Evolutionary conservation across 2,113 vertebrate species (phyloP).

Genomic region (Bubalus kerabau): DNA sequence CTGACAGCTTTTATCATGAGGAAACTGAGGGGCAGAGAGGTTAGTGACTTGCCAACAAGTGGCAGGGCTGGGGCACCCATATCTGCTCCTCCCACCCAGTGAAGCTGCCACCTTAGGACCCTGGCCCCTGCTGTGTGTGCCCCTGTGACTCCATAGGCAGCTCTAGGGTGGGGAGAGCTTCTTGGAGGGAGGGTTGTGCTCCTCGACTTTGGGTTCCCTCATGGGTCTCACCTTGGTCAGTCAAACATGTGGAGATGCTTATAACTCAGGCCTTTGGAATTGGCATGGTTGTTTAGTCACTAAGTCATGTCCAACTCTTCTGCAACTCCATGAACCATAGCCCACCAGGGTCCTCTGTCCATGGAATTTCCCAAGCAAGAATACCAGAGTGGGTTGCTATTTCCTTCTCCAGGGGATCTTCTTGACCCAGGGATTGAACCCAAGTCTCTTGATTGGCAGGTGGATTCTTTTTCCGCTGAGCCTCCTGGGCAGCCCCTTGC

Average conservation of each 20-base stretch:
- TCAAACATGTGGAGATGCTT: background rate
- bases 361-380: background rate
- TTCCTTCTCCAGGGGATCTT: background rate
- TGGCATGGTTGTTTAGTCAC: background rate
- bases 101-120: background rate
- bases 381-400: background rate
- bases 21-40: background rate
- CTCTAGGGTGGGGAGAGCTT: background rate
- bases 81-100: rapidly evolving
- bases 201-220: background rate
- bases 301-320: background rate
- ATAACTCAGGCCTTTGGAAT: background rate
- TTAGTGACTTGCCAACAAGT: background rate
- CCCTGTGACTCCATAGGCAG: background rate
- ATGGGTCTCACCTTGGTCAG: background rate
- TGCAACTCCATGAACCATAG: background rate
- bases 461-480: background rate
- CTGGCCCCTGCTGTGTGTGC: background rate
- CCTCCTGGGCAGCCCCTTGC: background rate
- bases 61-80: background rate
- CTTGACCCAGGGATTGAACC: background rate
- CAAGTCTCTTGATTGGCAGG: background rate
- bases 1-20: background rate
- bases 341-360: background rate
- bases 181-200: too few relatives aligned